Evolutionary conservation across 2,888 invertebrate species (phyloP), one percentile per base, ranked within the genome.

Genomic region (Epinotia demarniana): DNA sequence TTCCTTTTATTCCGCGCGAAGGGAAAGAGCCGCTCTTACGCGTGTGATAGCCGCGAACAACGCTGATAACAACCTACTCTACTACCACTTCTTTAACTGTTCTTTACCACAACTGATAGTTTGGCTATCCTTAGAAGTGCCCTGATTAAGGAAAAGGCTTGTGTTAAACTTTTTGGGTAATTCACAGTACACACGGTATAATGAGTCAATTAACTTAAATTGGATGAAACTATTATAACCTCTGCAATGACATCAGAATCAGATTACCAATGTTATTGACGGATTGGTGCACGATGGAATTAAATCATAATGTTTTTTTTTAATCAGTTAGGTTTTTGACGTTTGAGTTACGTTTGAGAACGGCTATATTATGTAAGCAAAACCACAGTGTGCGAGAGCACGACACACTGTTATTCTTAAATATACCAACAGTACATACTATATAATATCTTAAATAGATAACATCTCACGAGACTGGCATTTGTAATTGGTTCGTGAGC

Each of bases 1-100:
- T 55, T 64, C 33, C 64, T 58, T 73, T 62, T 60, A 68, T 61
- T 61, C 68, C 61, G 19, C 67, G 53, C 61, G 43, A 63, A 60
- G 67, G 60, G 49, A 72, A 58, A 60, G 57, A 69, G 62, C 58
- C 69, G 18, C 67, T 57, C 49, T 63, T 69, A 74, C 69, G 57
- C 46, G 69, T 33, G 43, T 63, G 57, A 58, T 63, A 73, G 46
- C 46, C 46, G 57, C n/a, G 18, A 73, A 67, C 62, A 68, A 43
- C 55, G 46, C 27, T 68, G 60, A 66, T 68, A 68, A 68, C 68
- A 62, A 73, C 68, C 43, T 57, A 67, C 55, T 62, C 39, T 61
- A 68, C 62, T 61, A 13, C 16, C 49, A n/a, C 43, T 39, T 68
- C 68, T 62, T 68, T 43, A 68, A 67, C 61, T 73, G 61, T 66